These are phyloP conservation scores for Leptogaster cylindrica DNA, from an alignment of 2,888 invertebrate genomes.

Conservation along the genomic window DNA sequence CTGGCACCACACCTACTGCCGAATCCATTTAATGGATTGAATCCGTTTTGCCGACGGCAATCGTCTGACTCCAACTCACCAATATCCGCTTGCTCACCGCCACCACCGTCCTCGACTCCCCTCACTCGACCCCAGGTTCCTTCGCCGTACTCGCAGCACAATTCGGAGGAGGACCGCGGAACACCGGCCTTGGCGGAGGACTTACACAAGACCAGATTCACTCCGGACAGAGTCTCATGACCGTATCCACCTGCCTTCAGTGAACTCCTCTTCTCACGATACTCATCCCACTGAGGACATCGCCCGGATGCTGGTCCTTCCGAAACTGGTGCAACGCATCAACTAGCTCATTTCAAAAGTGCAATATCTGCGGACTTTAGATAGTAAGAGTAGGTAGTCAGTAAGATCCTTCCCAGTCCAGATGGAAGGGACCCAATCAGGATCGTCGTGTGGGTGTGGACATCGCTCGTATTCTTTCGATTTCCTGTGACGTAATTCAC, in stretches of 20 bases:
- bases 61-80: slow-evolving; percentile 66
- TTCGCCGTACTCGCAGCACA: slow-evolving; percentile 44
- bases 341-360: slow-evolving; percentile 37
- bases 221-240: slow-evolving; percentile 60
- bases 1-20: slow-evolving; percentile 58
- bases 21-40: slow-evolving; percentile 61
- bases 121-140: slow-evolving; percentile 41
- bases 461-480: not conserved
- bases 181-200: slow-evolving; percentile 42
- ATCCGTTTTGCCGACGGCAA: slow-evolving; percentile 57
- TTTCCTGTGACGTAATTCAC: not conserved
- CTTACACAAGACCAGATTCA: slow-evolving; percentile 50
- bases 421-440: too few species aligned
- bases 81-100: slow-evolving; percentile 63
- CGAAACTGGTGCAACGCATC: not conserved
- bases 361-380: slow-evolving; percentile 37
- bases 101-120: slow-evolving; percentile 53
- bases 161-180: slow-evolving; percentile 43
- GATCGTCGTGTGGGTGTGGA: not conserved
- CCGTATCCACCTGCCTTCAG: slow-evolving; percentile 53
- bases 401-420: too few species aligned
- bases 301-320: not conserved
- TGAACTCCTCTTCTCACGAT: slow-evolving; percentile 46
- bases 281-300: slow-evolving; percentile 41
- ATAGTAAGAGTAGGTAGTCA: slow-evolving; percentile 28